These are phyloP conservation scores for Hydrolagus affinis DNA, from an alignment of 2,113 vertebrate species.

Conservation along the genomic window DNA sequence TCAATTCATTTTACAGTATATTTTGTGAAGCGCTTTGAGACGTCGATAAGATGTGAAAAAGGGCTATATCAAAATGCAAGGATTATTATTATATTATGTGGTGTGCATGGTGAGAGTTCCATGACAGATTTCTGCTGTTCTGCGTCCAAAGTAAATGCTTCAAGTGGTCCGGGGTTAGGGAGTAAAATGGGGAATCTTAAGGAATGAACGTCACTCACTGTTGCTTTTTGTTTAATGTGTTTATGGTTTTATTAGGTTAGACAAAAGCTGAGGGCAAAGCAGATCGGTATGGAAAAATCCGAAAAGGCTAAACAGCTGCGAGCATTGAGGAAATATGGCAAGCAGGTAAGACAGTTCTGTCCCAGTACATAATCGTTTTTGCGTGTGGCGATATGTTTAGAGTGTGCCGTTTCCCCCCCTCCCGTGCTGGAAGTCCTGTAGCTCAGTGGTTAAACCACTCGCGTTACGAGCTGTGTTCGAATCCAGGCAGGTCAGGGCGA, in stretches of 20 bases:
- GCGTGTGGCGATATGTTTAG: no score
- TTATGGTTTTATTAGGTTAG: conserved; percentile 61
- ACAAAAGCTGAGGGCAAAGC: conserved; percentile 78
- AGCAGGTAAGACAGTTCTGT: conserved; percentile 67
- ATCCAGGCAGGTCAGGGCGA: no score
- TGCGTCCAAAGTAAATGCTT: background rate
- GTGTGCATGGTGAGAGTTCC: background rate
- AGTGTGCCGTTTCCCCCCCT: no score
- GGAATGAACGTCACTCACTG: background rate
- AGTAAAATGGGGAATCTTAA: background rate
- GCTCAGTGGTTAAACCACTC: no score
- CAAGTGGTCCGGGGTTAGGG: background rate
- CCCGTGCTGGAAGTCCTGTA: no score
- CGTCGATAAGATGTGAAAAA: no score
- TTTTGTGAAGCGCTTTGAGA: no score
- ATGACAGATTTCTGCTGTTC: background rate
- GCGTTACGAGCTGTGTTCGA: no score
- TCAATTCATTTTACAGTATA: no score
- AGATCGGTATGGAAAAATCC: conserved; percentile 76
- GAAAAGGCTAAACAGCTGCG: conserved; percentile 91
- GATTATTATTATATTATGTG: no score
- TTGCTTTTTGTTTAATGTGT: background rate
- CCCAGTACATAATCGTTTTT: no score
- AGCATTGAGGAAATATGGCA: conserved; percentile 87
- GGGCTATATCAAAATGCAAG: no score